Conservation (phyloP, 2,113 vertebrate species). For the Ancistrus triradiatus region DNA sequence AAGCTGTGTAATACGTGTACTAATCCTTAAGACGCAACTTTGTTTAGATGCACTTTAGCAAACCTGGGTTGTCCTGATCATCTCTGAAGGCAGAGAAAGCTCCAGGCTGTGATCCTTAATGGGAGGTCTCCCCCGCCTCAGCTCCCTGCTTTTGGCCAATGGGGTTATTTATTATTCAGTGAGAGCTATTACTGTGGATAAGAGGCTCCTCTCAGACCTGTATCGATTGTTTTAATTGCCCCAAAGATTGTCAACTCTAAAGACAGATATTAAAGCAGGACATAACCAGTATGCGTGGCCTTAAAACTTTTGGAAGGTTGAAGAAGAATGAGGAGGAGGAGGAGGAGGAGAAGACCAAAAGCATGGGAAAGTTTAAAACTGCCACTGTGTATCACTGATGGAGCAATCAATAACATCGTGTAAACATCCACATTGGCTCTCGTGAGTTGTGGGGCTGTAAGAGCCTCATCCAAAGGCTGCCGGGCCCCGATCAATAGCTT, state of each 20-base stretch:
- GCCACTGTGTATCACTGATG: constrained; percentile 51
- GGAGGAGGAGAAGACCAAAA: constrained; percentile 36
- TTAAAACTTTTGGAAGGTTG: constrained; percentile 45
- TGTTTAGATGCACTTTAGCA: constrained; percentile 6
- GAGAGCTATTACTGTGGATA: constrained; percentile 74
- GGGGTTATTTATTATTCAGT: constrained; percentile 74
- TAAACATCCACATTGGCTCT: constrained; percentile 54
- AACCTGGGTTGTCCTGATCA: constrained; percentile 5
- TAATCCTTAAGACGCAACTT: background rate
- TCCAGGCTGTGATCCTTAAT: constrained; percentile 44
- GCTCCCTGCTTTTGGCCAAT: constrained; percentile 42
- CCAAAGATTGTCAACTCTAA: constrained; percentile 76
- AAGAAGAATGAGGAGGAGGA: constrained; percentile 29
- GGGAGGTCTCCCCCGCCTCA: constrained; percentile 39
- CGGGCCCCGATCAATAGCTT: constrained; percentile 8
- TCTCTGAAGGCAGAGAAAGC: constrained; percentile 23
- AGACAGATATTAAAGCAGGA: constrained; percentile 73
- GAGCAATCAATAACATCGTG: constrained; percentile 61
- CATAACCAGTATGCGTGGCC: constrained; percentile 54
- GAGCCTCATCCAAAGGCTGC: constrained; percentile 23
- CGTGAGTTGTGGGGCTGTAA: constrained; percentile 41
- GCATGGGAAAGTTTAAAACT: constrained; percentile 40
- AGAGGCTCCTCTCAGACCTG: constrained; percentile 69
- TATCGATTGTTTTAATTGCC: constrained; percentile 78
- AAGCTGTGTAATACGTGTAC: background rate